These are phyloP conservation scores for Drosophila ercepeae DNA, from an alignment of 1,140 invertebrate species.

Conservation along the genomic window DNA sequence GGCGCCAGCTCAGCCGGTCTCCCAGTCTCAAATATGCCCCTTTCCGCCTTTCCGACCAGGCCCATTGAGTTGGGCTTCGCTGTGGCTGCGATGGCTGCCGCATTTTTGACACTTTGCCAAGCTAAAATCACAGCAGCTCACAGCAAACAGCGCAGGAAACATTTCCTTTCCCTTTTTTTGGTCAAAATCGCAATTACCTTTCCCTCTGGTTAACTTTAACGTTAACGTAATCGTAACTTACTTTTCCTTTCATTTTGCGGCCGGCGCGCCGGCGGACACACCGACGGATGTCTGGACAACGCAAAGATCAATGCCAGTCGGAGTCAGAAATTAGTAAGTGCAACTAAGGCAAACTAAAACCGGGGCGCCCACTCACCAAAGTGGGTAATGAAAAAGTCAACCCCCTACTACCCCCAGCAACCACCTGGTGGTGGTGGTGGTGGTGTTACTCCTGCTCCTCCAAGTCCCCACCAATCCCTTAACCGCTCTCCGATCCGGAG, in stretches of 20 bases:
- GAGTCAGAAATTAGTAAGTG: constrained; percentile 79
- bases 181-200: constrained; percentile 77
- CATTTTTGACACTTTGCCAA: constrained; percentile 78
- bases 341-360: constrained; percentile 69
- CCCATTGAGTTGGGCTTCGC: not conserved
- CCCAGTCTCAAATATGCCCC: constrained; percentile 9
- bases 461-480: constrained; percentile 1
- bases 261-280: constrained; percentile 24
- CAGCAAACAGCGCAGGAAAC: constrained; percentile 26
- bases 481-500: constrained; percentile 9
- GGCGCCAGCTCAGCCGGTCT: constrained; percentile 70
- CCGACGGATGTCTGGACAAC: constrained; percentile 25
- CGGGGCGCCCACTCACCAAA: constrained; percentile 68
- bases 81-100: constrained; percentile 18
- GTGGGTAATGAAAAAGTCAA: not conserved
- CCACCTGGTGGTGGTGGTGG: not conserved
- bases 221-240: constrained; percentile 75
- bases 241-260: constrained; percentile 80
- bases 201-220: constrained; percentile 63
- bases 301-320: constrained; percentile 79
- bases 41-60: constrained; percentile 2
- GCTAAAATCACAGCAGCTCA: constrained; percentile 58
- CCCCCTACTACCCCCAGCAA: not conserved
- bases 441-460: constrained; percentile 31
- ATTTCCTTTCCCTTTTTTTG: constrained; percentile 68